Base-by-base conservation (phyloP, 2,888 invertebrate species). In the Petrolisthes manimaculis region DNA sequence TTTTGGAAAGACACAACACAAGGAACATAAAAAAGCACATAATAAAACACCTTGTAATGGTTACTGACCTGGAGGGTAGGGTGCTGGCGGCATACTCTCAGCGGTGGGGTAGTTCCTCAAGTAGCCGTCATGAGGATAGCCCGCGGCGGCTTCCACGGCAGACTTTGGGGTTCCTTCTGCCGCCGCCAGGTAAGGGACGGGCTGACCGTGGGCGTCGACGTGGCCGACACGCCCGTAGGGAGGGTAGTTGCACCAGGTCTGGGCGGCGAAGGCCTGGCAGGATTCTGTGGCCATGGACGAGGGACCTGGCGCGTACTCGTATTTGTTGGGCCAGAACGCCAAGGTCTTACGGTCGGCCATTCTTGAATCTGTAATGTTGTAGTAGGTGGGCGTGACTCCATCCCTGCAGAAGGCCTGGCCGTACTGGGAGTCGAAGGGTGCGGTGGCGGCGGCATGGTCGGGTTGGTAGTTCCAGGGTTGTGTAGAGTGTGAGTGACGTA, bases 91-190 rank as follows among this genome's bases (percentile, higher is more conserved):
- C 91, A 96, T 96, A 79, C 95, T 95, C 93, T 96, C 96, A 3
- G 95, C 95, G 85, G 94, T 95, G 67, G 94, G 94, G 93, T 96
- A 96, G 93, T 96, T 96, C 92, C 96, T 94, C 87, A 96, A 94
- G 93, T 96, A 96, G 87, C 96, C 95, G 92, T 96, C 96, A 93
- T 96, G 96, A 71, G 95, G 94, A 93, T 96, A 96, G 91, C 95
- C 94, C 56, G 90, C 90, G 85, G 94, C 94, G 8, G 95, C 89
- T 71, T 92, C 92, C 92, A 92, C 91, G 94, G 92, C 95, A 94
- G 91, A 95, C 79, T 91, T 91, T 53, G 91, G 91, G 81, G 91
- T 84, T 18, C 91, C 91, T 21, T 91, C 92, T 71, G 91, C 91
- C 51, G 89, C 91, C 83, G 91, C 85, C 89, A 91, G 90, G 90